A percentile compares a stretch with the other conserved stretches of the same genome.
phyloP scores from a whole-genome alignment of 2,797 vertebrate genomes.

The Uromys caudimaculatus region DNA sequence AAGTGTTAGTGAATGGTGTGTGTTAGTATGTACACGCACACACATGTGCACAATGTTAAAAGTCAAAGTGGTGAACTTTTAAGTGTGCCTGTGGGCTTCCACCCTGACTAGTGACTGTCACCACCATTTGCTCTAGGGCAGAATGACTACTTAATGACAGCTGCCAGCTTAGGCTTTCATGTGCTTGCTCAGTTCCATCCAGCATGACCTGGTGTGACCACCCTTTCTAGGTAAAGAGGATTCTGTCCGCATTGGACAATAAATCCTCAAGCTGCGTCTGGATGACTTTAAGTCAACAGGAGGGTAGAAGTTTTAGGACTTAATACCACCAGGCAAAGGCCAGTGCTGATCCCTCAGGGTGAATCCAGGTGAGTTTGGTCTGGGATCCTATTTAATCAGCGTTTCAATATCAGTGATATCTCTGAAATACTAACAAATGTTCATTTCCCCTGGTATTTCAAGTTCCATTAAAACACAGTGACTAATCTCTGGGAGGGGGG shows the following conservation, averaged over 20 bases:
- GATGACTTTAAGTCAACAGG: slow-evolving; percentile 31
- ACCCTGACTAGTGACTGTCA: slow-evolving; percentile 69
- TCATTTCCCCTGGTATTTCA: neutral
- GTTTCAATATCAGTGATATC: neutral
- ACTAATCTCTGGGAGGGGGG: neutral
- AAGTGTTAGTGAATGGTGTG: neutral
- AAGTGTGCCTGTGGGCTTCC: slow-evolving; percentile 47
- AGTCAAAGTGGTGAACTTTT: slow-evolving; percentile 12
- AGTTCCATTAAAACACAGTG: neutral
- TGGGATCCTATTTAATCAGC: neutral
- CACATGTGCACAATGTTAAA: neutral
- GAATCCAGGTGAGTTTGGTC: slow-evolving; percentile 4
- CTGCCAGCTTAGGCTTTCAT: slow-evolving; percentile 80
- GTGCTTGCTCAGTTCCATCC: slow-evolving; percentile 80
- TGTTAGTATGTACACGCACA: neutral
- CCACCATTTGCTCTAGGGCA: slow-evolving; percentile 75
- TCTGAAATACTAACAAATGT: slow-evolving; percentile 4
- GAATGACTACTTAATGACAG: slow-evolving; percentile 84
- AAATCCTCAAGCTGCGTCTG: slow-evolving; percentile 59
- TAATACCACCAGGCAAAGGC: neutral
- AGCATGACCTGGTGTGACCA: slow-evolving; percentile 86
- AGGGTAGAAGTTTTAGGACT: slow-evolving; percentile 26
- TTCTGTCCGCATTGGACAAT: slow-evolving; percentile 66
- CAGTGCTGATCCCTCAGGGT: slow-evolving; percentile 5
- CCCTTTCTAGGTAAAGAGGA: slow-evolving; percentile 85